Base-by-base conservation (phyloP, 37 sponge, comb jelly and placozoan species). In the Corticium candelabrum region DNA sequence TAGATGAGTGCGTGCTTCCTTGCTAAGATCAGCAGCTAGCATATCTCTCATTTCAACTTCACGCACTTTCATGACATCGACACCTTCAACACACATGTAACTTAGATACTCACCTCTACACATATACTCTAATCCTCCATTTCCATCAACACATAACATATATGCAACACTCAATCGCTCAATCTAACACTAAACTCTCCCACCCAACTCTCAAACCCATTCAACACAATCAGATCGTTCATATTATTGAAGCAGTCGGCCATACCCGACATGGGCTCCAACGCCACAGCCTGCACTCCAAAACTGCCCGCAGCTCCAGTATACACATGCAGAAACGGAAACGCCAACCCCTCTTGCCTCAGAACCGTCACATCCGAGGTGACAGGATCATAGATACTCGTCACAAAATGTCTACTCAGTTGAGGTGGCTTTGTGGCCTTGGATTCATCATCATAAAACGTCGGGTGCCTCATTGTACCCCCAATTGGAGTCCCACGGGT, bases 211-310 rank as follows among this genome's bases (percentile, higher is more conserved):
- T 90, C 87, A 2, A 76, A 81, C 35, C 79, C 91, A 79, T 85
- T 90, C 21, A 90, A 69, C 1, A 78, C 78, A 34, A 41, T 81
- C 37, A 90, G 82, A 36, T 68, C 62, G 38, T 87, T 85, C 34
- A 84, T 84, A 38, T 90, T 90, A 40, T 90, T 90, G 82, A 77
- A 90, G n/a, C 77, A 80, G 71, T 90, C 91, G 1, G 87, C 82
- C 87, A 84, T 84, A 4, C 79, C 91, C 36, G 87, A 80, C 91
- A 90, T 90, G 57, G 91, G 91, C 50, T 87, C 91, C 1, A 90
- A 79, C 38, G 87, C 91, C 33, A 90, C 69, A 2, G 84, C 84
- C 15, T 84, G 67, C 67, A 82, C 87, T 37, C 74, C 74, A 35
- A 80, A 72, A 7, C 2, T 3, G 21, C 68, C 1, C 5, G 37